Evolutionary conservation across 2,888 invertebrate genomes (phyloP), one percentile per base, ranked within the genome.

Genomic region (Monopis laevigella): DNA sequence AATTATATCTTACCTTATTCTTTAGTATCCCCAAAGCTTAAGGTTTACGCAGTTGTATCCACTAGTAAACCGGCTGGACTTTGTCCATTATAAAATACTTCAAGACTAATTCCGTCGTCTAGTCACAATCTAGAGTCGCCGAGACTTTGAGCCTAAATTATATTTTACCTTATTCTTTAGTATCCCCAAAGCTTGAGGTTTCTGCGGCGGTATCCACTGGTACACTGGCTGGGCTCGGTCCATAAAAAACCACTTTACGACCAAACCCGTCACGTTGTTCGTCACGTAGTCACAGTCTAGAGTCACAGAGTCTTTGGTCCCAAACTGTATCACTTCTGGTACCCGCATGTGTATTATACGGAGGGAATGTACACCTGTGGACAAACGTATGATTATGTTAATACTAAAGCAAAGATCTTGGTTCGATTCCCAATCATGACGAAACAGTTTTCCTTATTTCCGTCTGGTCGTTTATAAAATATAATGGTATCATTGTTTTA

Each of bases 171-270:
- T 78, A 51, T 78, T 57, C 36, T 58, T 73, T 24, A 81, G 50
- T 16, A 77, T 49, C 1, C 88, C 88, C 36, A 88, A 68, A 10
- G 86, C 87, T 55, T 86, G 86, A 0, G 89, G 89, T 48, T 81
- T 82, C 47, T 84, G 82, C 2, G 87, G 86, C 1, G 88, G 87
- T 45, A 91, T 90, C 90, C 91, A 92, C 61, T 91, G 90, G 65
- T 91, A 92, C n/a, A 91, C 87, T 0, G 86, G 84, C 38, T 86
- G 83, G 0, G 83, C 80, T 46, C 81, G 83, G 53, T 87, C 85
- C 62, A 84, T 85, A 55, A 84, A 83, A 58, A 85, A 89, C 91
- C 92, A 91, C 62, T 90, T 90, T 6, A 91, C 86, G 2, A 90
- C 89, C 13, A 92, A 68, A 0, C 88, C 88, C 0, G 83, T 82